Base-by-base conservation (phyloP, 2,888 invertebrate genomes). In the Luffia ferchaultella region DNA sequence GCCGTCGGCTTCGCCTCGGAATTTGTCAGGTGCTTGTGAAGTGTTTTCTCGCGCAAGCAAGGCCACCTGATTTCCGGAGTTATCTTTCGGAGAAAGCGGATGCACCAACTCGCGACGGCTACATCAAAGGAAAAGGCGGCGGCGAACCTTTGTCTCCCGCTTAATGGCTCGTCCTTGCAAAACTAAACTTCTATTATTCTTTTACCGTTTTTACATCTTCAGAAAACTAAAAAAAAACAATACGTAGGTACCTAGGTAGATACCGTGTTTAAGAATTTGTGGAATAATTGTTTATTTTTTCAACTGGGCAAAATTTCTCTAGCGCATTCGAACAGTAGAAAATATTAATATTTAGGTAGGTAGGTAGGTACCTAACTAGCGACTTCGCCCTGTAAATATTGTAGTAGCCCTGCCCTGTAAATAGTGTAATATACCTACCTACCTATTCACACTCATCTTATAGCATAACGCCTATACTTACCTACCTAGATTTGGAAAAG, bases 1-100 rank as follows among this genome's bases (percentile, higher is more conserved):
- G n/a, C n/a, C n/a, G n/a, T n/a, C n/a, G n/a, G n/a, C n/a, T n/a
- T 30, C 30, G 30, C 12, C 3, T 30, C 30, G 30, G 82, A 82
- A 82, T 82, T 64, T 80, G 70, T 76, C 80, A 66, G 65, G 76
- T 71, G 75, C 74, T 74, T 69, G 80, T 79, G 79, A 82, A 82
- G 76, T 79, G 76, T 73, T 67, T 64, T 68, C 67, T 64, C 62
- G 42, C 18, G 43, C 45, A 17, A 16, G 46, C 42, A 76, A 76
- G 76, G 76, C 75, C 76, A 68, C 70, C 71, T 72, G 72, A 76
- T 68, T 74, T 82, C 80, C 80, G 79, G 72, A 61, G 59, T 68
- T 73, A 74, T 72, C 71, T 41, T 58, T 45, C 53, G 65, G 76
- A 73, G 79, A 82, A 82, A 80, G 80, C 79, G 76, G 79, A 78